Conservation (phyloP, 2,797 vertebrate genomes). For the Microcaecilia unicolor region DNA sequence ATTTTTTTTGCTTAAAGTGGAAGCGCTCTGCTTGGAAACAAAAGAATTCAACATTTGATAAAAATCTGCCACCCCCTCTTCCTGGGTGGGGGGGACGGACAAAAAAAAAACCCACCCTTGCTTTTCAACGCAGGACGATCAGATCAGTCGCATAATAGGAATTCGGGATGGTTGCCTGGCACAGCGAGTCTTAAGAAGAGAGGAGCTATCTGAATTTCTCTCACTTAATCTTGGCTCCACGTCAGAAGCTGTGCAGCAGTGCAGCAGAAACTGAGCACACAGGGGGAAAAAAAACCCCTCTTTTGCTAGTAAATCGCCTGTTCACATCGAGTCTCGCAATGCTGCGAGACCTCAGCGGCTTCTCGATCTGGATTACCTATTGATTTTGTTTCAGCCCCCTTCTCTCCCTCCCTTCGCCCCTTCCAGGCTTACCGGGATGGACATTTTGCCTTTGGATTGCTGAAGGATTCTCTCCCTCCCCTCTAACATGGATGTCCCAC, state of each 20-base stretch:
- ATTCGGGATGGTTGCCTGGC: constrained; percentile 56
- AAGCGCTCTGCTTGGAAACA: constrained; percentile 32
- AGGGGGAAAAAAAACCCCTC: no score
- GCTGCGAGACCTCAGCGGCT: constrained; percentile 35
- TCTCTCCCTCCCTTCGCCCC: constrained; percentile 46
- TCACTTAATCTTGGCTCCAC: constrained; percentile 80
- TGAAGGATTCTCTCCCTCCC: constrained; percentile 65
- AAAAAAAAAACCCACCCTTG: no score
- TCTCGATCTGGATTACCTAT: constrained; percentile 51
- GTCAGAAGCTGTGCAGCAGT: constrained; percentile 88
- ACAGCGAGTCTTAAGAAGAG: constrained; percentile 54
- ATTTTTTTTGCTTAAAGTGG: constrained; percentile 1
- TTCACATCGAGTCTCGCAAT: constrained; percentile 52
- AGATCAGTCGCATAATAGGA: constrained; percentile 48
- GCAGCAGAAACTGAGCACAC: constrained; percentile 74
- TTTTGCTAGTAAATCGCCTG: constrained; percentile 53
- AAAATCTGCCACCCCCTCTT: no score
- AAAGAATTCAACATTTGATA: constrained; percentile 24
- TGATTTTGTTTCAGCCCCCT: constrained; percentile 55
- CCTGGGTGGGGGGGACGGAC: no score
- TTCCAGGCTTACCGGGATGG: constrained; percentile 61
- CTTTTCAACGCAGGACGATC: constrained; percentile 20
- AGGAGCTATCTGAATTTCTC: constrained; percentile 59
- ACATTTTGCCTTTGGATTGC: constrained; percentile 73
- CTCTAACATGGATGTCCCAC: constrained; percentile 80